Evolutionary conservation across 2,797 vertebrate genomes (phyloP), one percentile per base, ranked within the genome.

Genomic region (Cyprinodon diabolis): DNA sequence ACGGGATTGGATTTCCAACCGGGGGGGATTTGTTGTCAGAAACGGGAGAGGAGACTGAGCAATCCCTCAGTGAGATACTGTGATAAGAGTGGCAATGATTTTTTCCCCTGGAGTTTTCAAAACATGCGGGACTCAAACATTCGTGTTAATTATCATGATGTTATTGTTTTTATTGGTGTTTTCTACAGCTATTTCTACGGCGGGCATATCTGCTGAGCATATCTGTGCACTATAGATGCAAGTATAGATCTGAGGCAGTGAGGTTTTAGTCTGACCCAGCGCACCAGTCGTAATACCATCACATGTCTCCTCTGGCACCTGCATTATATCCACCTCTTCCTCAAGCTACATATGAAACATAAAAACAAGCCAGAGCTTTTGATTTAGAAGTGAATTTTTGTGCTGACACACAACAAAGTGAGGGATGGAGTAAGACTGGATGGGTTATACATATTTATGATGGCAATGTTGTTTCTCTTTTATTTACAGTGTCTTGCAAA

Each of bases 331-430:
- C 21, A 75, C 71, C 75, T 75, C 84, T 90, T 91, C 85, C 90
- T 88, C 88, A 6, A 78, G 90, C 86, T 89, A 88, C 87, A 88
- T 91, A 91, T 91, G 90, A 91, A 92, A 91, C 86, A 77, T 30
- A 79, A 90, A 90, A 92, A 91, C 90, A 90, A 91, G 80, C 82
- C 69, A 3, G 76, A 72, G 80, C 65, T 82, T 89, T 84, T 88
- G 90, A 93, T 92, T 91, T 91, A 92, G 77, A 79, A 68, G 63
- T 80, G 69, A 69, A 21, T 55, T 56, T 23, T 60, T 68, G 23
- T 25, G 35, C 55, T 49, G 49, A 49, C 15, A 6, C 47, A 30
- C 56, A 62, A 72, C 43, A 43, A 63, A 3, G 40, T 45, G 62
- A 63, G 37, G 21, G 19, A 63, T 63, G 5, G 19, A 10, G 58